A percentile compares a stretch with the other conserved stretches of the same genome.
These are phyloP conservation scores for Zosterops hypoxanthus DNA, from an alignment of 2,113 vertebrate genomes.

Conservation along the genomic window DNA sequence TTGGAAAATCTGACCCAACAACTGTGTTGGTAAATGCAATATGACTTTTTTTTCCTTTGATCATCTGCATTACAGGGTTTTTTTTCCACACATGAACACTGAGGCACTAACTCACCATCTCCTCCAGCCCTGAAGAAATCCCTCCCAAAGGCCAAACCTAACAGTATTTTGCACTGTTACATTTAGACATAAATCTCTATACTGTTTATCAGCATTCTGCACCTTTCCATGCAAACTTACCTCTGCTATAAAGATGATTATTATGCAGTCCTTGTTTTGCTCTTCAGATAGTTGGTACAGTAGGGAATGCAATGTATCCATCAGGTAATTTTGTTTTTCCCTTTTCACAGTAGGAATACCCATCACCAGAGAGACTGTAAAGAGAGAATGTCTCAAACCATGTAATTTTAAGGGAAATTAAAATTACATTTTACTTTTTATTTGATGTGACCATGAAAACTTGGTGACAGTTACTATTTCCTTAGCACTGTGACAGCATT, in stretches of 20 bases:
- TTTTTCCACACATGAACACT: not conserved
- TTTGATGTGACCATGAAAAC: not conserved
- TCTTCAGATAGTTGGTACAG: constrained; percentile 73
- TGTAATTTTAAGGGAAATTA: not conserved
- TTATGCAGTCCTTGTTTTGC: constrained; percentile 77
- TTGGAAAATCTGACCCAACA: not conserved
- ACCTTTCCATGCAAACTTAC: constrained; percentile 61
- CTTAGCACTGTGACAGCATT: not conserved
- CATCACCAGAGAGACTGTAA: constrained; percentile 85
- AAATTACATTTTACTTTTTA: not conserved
- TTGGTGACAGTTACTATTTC: not conserved
- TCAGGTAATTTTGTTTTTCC: constrained; percentile 82
- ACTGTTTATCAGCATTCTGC: not conserved
- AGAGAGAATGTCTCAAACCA: not conserved
- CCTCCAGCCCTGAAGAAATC: not conserved
- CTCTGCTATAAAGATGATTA: constrained; percentile 88
- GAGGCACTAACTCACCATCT: not conserved
- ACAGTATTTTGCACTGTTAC: not conserved
- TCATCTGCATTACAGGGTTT: not conserved
- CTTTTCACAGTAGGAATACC: constrained; percentile 87
- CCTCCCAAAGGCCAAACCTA: not conserved
- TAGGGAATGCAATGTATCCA: constrained; percentile 81
- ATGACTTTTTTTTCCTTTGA: not conserved
- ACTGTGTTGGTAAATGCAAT: not conserved
- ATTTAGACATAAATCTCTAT: not conserved